Evolutionary conservation across 1,140 invertebrate species (phyloP).

Genomic region (Papilio polyxenes): DNA sequence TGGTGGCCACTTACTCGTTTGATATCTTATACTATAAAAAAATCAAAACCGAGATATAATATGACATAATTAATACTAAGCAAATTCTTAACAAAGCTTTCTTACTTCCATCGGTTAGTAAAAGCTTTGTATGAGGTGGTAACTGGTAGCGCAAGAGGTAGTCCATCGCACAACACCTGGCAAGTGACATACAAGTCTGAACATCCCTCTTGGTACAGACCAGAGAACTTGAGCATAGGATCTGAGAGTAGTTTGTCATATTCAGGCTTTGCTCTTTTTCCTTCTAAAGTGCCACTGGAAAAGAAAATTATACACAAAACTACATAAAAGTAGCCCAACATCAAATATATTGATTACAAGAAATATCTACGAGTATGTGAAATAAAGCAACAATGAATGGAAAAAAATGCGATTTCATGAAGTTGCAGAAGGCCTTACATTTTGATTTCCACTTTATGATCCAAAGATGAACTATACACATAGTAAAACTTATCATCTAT

Average conservation of each 20-base stretch:
- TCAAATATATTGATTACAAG: not conserved
- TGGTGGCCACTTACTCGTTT: too few species aligned
- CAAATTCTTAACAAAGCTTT: constrained; percentile 39
- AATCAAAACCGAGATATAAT: too few species aligned
- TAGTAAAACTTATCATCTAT: constrained; percentile 90
- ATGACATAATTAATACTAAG: too few species aligned
- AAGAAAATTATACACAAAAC: constrained; percentile 43
- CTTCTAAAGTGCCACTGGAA: constrained; percentile 95
- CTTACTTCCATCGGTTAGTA: constrained; percentile 95
- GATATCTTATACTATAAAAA: too few species aligned
- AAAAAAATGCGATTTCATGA: constrained; percentile 12
- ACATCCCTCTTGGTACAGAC: constrained; percentile 89
- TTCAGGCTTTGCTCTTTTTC: constrained; percentile 90
- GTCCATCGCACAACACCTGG: constrained; percentile 92
- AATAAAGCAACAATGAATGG: not conserved
- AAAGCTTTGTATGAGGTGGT: constrained; percentile 97
- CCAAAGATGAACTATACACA: constrained; percentile 95
- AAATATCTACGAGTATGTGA: not conserved
- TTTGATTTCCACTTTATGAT: constrained; percentile 94
- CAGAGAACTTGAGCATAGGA: constrained; percentile 95
- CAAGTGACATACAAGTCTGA: constrained; percentile 94
- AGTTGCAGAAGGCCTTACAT: constrained; percentile 85
- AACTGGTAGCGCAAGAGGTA: constrained; percentile 92
- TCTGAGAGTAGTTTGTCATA: constrained; percentile 93
- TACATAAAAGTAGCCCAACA: too few species aligned